Evolutionary conservation across 2,113 vertebrate genomes (phyloP).

Genomic region (Vidua chalybeata): DNA sequence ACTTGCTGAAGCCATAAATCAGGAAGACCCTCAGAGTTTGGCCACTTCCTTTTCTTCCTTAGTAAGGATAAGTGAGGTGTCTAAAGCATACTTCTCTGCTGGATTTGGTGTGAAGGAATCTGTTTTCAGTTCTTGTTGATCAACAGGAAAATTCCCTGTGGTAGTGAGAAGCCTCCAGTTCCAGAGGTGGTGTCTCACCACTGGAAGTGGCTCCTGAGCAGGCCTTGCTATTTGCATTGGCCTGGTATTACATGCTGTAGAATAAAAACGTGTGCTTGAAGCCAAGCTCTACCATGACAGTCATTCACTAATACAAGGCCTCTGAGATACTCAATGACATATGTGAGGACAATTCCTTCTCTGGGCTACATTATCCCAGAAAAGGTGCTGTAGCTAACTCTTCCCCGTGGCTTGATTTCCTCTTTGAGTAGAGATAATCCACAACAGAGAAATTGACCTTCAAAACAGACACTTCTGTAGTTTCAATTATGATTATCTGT

Average conservation of each 20-base stretch:
- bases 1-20: background rate
- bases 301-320: background rate
- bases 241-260: background rate
- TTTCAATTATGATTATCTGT: background rate
- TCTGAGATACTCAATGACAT: background rate
- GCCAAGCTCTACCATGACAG: background rate
- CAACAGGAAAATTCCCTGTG: background rate
- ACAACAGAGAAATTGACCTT: background rate
- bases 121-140: background rate
- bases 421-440: background rate
- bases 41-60: background rate
- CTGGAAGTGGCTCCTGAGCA: background rate
- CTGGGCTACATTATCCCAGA: background rate
- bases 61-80: background rate
- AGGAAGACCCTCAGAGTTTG: background rate
- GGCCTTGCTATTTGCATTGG: background rate
- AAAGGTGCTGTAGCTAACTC: background rate
- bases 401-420: background rate
- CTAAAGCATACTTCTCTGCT: background rate
- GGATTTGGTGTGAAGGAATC: background rate
- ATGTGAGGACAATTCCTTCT: background rate
- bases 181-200: background rate
- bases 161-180: background rate
- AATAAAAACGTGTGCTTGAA: background rate
- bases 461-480: background rate